Percentiles rank a stretch among this genome's conserved stretches.
These are phyloP conservation scores for Diphyllodes magnificus DNA, from an alignment of 2,113 vertebrate species.

Conservation along the genomic window DNA sequence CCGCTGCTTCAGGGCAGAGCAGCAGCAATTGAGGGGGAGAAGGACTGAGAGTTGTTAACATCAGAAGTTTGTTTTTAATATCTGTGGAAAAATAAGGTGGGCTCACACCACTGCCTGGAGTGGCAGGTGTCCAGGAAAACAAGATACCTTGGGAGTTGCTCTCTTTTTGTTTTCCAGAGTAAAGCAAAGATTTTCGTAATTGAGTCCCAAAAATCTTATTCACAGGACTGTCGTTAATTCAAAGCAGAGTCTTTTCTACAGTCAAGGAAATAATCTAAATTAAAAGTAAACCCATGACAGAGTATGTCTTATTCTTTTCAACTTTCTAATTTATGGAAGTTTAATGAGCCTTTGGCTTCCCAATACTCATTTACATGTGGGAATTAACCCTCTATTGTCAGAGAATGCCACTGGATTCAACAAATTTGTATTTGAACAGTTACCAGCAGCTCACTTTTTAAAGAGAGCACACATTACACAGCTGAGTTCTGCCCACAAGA, in stretches of 20 bases:
- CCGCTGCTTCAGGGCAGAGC: not conserved
- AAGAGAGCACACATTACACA: not conserved
- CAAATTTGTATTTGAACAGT: not conserved
- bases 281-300: not conserved
- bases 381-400: not conserved
- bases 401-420: not conserved
- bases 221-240: not conserved
- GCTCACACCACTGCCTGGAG: not conserved
- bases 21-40: not conserved
- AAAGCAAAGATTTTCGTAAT: not conserved
- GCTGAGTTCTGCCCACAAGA: not conserved
- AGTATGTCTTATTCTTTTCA: not conserved
- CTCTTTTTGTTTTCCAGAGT: not conserved
- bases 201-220: not conserved
- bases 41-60: not conserved
- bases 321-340: not conserved
- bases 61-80: not conserved
- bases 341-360: not conserved
- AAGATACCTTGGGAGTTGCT: not conserved
- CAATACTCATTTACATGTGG: not conserved
- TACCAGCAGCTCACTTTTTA: not conserved
- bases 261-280: not conserved
- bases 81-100: not conserved
- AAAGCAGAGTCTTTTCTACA: not conserved
- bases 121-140: not conserved